Percentiles rank a stretch among this genome's conserved stretches.
Evolutionary conservation across 2,888 invertebrate genomes (phyloP).

Genomic region (Sturmia bella): DNA sequence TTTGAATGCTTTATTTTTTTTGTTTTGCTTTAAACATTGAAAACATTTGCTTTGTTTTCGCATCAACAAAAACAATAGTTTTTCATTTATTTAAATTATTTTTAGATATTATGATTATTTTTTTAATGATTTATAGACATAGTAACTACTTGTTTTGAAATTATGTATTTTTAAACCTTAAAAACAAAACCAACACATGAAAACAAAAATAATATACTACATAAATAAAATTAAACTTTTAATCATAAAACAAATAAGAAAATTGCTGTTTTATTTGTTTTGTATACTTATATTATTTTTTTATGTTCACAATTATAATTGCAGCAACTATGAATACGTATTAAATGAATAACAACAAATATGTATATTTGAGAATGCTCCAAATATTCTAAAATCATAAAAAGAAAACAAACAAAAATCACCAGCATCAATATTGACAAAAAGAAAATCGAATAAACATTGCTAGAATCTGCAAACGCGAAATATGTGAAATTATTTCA

Average conservation of each 20-base stretch:
- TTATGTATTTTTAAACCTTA: slow-evolving; percentile 17
- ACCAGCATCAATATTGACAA: slow-evolving; percentile 52
- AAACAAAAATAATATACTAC: slow-evolving; percentile 57
- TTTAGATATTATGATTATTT: slow-evolving; percentile 39
- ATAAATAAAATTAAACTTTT: slow-evolving; percentile 68
- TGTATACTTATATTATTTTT: slow-evolving; percentile 1
- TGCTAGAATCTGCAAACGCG: slow-evolving; percentile 60
- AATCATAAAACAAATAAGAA: slow-evolving; percentile 49
- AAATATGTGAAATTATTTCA: slow-evolving; percentile 70
- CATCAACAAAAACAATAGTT: slow-evolving; percentile 14
- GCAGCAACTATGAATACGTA: slow-evolving; percentile 60
- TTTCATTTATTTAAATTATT: slow-evolving; percentile 63
- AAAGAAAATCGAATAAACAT: slow-evolving; percentile 41
- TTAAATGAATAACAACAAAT: slow-evolving; percentile 33
- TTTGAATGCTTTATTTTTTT: slow-evolving; percentile 25
- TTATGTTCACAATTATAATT: slow-evolving; percentile 27
- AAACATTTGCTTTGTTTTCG: too few relatives aligned
- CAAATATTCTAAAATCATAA: slow-evolving; percentile 60
- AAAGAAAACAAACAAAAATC: slow-evolving; percentile 32
- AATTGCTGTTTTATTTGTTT: slow-evolving; percentile 62
- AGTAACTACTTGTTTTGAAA: slow-evolving; percentile 10
- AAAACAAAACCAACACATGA: slow-evolving; percentile 20
- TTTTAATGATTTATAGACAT: slow-evolving; percentile 36
- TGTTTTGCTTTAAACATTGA: slow-evolving; percentile 19
- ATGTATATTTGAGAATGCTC: slow-evolving; percentile 46